Conservation (phyloP, 23 tunicate genomes). For the Halocynthia aurantium region DNA sequence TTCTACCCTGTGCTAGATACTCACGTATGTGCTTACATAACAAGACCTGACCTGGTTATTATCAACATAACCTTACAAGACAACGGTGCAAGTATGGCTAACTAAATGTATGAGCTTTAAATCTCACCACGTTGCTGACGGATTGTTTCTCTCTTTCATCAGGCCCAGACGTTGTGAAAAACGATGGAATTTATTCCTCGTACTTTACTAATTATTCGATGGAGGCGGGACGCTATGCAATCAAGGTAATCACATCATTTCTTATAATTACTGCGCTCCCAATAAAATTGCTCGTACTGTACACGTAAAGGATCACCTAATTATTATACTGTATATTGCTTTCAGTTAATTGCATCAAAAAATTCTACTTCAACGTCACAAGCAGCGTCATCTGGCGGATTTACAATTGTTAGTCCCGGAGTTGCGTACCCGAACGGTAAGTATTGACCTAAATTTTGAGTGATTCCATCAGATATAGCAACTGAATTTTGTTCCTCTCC, state of each 20-base stretch:
- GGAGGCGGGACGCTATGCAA: slow-evolving; percentile 47
- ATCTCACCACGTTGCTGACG: neutral
- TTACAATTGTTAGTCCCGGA: neutral
- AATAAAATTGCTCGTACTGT: too few relatives aligned
- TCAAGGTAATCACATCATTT: slow-evolving; percentile 23
- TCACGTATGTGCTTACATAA: slow-evolving; percentile 23
- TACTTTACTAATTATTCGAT: slow-evolving; percentile 45
- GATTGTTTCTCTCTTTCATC: neutral
- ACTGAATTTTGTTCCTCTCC: too few relatives aligned
- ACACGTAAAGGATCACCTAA: too few relatives aligned
- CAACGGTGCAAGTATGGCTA: slow-evolving; percentile 41
- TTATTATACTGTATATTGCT: too few relatives aligned
- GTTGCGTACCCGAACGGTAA: slow-evolving; percentile 14
- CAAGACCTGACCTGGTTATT: slow-evolving; percentile 21
- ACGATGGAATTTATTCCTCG: slow-evolving; percentile 71
- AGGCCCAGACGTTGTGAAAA: slow-evolving; percentile 55
- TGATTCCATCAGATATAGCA: too few relatives aligned
- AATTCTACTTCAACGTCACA: too few relatives aligned
- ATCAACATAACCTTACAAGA: slow-evolving; percentile 16
- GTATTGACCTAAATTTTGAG: neutral
- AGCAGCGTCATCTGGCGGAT: too few relatives aligned
- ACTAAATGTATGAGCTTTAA: neutral
- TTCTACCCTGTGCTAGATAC: slow-evolving; percentile 32
- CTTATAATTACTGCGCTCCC: too few relatives aligned
- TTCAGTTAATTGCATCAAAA: too few relatives aligned